Conservation (phyloP, 1,140 invertebrate genomes). For the Ectropis grisescens region DNA sequence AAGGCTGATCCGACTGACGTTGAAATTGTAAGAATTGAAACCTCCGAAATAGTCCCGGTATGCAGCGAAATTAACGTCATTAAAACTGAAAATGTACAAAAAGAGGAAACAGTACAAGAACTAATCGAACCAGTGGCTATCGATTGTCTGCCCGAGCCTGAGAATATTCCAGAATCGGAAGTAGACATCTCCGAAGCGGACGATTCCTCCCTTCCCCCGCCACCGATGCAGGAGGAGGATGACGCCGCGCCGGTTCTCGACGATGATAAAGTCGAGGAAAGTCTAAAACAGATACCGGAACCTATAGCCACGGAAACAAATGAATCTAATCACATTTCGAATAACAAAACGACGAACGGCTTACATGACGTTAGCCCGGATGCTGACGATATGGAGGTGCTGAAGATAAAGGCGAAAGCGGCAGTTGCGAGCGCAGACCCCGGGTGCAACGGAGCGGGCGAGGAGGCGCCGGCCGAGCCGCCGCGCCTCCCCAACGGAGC, state of each 20-base stretch:
- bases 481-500: too few species aligned
- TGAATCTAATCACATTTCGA: not conserved
- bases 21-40: too few species aligned
- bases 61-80: too few species aligned
- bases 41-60: too few species aligned
- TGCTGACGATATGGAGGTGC: slow-evolving; percentile 9
- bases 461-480: slow-evolving; percentile 15
- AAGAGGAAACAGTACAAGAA: too few species aligned
- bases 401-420: slow-evolving; percentile 16
- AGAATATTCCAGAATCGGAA: slow-evolving; percentile 5
- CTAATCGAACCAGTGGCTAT: too few species aligned
- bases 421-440: not conserved
- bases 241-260: slow-evolving; percentile 3
- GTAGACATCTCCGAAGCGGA: slow-evolving; percentile 9
- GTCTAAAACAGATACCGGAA: not conserved
- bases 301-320: not conserved
- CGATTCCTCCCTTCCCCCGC: slow-evolving; percentile 9
- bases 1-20: too few species aligned
- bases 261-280: slow-evolving; percentile 6
- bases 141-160: too few species aligned
- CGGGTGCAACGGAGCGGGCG: slow-evolving; percentile 8
- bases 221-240: slow-evolving; percentile 5
- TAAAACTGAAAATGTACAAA: too few species aligned
- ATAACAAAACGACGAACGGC: too few species aligned
- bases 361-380: not conserved